Percentiles rank a stretch among this genome's conserved stretches.
Conservation (phyloP, 2,797 vertebrate species). For the Paramormyrops hopkinsi region DNA sequence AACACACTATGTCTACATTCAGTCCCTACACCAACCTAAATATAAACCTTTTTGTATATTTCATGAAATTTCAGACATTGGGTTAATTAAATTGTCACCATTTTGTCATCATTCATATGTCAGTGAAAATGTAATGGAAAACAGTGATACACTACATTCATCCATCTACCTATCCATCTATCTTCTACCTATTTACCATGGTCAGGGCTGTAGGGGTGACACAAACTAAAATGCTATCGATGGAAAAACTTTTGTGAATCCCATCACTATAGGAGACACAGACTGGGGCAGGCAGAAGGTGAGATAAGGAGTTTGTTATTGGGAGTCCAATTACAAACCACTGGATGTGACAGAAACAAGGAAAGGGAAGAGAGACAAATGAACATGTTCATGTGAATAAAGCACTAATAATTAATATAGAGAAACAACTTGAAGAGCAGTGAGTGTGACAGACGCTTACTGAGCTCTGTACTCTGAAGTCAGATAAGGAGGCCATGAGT, state of each 20-base stretch:
- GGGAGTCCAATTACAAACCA: neutral
- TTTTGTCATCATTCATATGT: neutral
- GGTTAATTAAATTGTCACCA: neutral
- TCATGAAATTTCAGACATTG: neutral
- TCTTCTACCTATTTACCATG: neutral
- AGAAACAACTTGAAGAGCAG: neutral
- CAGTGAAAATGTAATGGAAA: neutral
- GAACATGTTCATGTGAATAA: neutral
- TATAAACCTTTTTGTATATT: neutral
- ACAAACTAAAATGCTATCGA: neutral
- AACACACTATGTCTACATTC: neutral
- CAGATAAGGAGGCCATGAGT: constrained; percentile 86
- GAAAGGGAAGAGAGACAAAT: neutral
- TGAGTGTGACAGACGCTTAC: constrained; percentile 54
- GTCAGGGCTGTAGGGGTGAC: neutral
- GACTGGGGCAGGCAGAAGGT: neutral
- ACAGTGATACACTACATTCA: neutral
- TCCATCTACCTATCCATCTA: neutral
- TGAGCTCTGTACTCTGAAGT: constrained; percentile 84
- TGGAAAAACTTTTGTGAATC: neutral
- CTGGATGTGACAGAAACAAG: neutral
- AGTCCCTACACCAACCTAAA: neutral
- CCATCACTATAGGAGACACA: neutral
- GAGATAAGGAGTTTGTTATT: neutral
- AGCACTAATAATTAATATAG: neutral